A percentile compares a stretch with the other conserved stretches of the same genome.
These are phyloP conservation scores for Myotis daubentonii DNA, from an alignment of 2,797 vertebrate genomes.

Conservation along the genomic window DNA sequence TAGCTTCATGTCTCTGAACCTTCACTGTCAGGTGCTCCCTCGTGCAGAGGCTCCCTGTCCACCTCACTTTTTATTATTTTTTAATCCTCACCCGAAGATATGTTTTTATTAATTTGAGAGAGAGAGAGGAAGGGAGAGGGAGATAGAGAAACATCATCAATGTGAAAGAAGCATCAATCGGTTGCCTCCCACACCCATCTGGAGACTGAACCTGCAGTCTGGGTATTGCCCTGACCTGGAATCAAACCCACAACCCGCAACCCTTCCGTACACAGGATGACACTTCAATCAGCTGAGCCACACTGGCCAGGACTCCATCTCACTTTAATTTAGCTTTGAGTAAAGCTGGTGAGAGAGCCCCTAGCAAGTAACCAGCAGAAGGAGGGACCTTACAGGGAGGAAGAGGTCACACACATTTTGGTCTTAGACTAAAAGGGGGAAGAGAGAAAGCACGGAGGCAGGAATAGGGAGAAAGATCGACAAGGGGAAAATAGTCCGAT, in stretches of 20 bases:
- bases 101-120: neutral
- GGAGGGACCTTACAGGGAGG: neutral
- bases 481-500: neutral
- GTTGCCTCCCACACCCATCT: neutral
- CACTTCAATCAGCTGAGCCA: neutral
- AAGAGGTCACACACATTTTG: neutral
- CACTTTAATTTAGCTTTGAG: constrained; percentile 3
- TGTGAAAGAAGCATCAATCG: neutral
- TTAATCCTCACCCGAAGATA: neutral
- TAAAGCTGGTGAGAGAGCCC: neutral
- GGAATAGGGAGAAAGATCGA: neutral
- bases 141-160: neutral
- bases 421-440: neutral
- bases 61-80: neutral
- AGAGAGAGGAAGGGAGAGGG: neutral
- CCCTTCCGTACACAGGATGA: neutral
- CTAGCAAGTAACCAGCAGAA: neutral
- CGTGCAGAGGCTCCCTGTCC: neutral
- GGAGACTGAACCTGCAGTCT: neutral
- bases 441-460: neutral
- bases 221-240: neutral
- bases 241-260: neutral
- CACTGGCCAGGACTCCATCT: neutral
- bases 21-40: constrained; percentile 42
- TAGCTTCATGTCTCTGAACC: constrained; percentile 66